These are phyloP conservation scores for Drosophila micromelanica DNA, from an alignment of 1,140 invertebrate species.

Conservation along the genomic window DNA sequence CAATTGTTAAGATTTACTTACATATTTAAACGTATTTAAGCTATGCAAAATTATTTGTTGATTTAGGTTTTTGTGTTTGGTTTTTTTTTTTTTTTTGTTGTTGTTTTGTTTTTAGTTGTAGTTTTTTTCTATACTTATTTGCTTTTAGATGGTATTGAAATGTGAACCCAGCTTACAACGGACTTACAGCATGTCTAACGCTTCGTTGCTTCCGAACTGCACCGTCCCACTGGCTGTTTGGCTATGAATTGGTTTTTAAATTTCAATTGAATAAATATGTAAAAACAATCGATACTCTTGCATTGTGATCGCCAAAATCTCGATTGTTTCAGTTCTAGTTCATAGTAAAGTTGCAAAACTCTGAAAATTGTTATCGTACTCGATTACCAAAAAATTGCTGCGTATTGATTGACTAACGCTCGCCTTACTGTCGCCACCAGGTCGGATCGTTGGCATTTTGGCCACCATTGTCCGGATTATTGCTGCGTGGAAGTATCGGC, in stretches of 20 bases:
- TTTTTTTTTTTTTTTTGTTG: conserved; percentile 29
- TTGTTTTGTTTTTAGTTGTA: conserved; percentile 10
- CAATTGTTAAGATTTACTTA: conserved; percentile 78
- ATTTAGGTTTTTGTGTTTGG: conserved; percentile 39
- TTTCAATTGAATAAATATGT: conserved; percentile 54
- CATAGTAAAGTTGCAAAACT: conserved; percentile 22
- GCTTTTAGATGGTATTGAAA: conserved; percentile 11
- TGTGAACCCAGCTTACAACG: conserved; percentile 27
- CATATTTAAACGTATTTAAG: conserved; percentile 74
- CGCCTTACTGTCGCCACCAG: conserved; percentile 73
- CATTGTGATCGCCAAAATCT: conserved; percentile 12
- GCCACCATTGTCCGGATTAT: conserved; percentile 65
- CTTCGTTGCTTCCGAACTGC: conserved; percentile 28
- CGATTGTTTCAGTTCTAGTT: conserved; percentile 29
- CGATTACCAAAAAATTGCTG: conserved; percentile 19
- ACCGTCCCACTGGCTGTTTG: conserved; percentile 23
- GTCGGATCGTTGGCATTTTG: conserved; percentile 65
- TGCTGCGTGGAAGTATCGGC: conserved; percentile 66
- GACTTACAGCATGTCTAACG: conserved; percentile 39
- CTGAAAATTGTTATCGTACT: conserved; percentile 36
- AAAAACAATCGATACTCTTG: conserved; percentile 35
- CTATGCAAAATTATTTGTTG: conserved; percentile 67
- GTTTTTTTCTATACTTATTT: conserved; percentile 18
- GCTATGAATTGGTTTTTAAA: conserved; percentile 50
- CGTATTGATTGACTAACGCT: conserved; percentile 8